Base-by-base conservation (phyloP, 1,140 invertebrate genomes). In the Sycophila sp. region DNA sequence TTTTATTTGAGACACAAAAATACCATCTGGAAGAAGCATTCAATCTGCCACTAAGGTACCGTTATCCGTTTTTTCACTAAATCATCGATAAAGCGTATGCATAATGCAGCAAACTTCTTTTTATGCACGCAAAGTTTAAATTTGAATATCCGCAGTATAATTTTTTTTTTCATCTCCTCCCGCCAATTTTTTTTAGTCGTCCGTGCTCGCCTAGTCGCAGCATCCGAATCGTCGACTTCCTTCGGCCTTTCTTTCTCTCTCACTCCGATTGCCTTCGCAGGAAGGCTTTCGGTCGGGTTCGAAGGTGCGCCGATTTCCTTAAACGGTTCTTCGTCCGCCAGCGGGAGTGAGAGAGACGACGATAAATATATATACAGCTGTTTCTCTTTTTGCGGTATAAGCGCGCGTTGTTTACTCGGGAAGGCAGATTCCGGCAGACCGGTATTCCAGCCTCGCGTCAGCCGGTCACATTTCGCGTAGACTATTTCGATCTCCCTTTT, bases 251-350 rank as follows among this genome's bases (percentile, higher is more conserved):
- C 15, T 10, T 6, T 26, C 13, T 51, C 15, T 51, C 47, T 15
- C 26, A 11, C 49, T 24, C 3, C 42, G 42, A 47, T 47, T 19
- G 15, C n/a, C n/a, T n/a, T n/a, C n/a, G n/a, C n/a, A n/a, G n/a
- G n/a, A n/a, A n/a, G n/a, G n/a, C n/a, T n/a, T n/a, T n/a, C n/a
- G n/a, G n/a, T n/a, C n/a, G n/a, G n/a, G n/a, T n/a, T n/a, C n/a
- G n/a, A n/a, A n/a, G n/a, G n/a, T n/a, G 32, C 56, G 56, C 19
- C 56, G 34, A 42, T 59, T 59, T 59, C 56, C 56, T 59, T 59
- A 59, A 42, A 59, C 56, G 56, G 56, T 40, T 28, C 2, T n/a
- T n/a, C n/a, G n/a, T n/a, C 38, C n/a, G 11, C 38, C 13, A n/a
- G 38, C 38, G 13, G 42, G 42, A 10, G 17, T 22, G 19, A 47